These are phyloP conservation scores for Apamea sordens DNA, from an alignment of 2,888 invertebrate genomes.

Conservation along the genomic window DNA sequence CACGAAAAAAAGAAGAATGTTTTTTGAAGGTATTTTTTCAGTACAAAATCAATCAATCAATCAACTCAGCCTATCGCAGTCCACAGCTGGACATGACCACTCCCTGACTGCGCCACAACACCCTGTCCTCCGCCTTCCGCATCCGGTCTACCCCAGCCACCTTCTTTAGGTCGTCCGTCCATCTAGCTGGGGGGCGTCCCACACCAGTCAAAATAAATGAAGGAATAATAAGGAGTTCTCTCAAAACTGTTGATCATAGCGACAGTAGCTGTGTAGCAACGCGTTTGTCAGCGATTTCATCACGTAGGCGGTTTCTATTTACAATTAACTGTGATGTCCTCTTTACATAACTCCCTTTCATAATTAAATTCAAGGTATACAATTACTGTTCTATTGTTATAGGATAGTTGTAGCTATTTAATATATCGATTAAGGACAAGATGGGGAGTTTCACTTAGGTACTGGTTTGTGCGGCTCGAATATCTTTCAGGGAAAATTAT, in stretches of 20 bases:
- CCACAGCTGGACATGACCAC: no score
- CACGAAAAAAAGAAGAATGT: not conserved
- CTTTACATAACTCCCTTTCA: conserved; percentile 36
- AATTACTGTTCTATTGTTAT: conserved; percentile 14
- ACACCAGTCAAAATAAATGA: not conserved
- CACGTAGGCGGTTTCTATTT: conserved; percentile 46
- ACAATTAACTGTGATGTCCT: conserved; percentile 52
- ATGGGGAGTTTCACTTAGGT: not conserved
- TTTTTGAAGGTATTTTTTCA: not conserved
- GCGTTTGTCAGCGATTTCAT: conserved; percentile 41
- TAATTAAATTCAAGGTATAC: conserved; percentile 31
- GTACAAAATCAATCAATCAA: no score
- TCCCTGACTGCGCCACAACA: no score
- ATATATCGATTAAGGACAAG: not conserved
- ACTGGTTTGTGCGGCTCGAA: no score
- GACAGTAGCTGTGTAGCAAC: conserved; percentile 36
- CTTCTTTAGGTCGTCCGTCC: no score
- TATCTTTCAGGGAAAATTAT: not conserved
- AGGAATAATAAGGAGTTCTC: not conserved
- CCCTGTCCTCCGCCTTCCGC: no score
- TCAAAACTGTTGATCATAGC: conserved; percentile 11
- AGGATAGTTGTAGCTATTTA: not conserved
- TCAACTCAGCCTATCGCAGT: no score
- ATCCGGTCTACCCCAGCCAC: no score
- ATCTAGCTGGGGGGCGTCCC: no score